phyloP scores from a whole-genome alignment of 1,140 invertebrate species.

The Tetramorium alpestre region DNA sequence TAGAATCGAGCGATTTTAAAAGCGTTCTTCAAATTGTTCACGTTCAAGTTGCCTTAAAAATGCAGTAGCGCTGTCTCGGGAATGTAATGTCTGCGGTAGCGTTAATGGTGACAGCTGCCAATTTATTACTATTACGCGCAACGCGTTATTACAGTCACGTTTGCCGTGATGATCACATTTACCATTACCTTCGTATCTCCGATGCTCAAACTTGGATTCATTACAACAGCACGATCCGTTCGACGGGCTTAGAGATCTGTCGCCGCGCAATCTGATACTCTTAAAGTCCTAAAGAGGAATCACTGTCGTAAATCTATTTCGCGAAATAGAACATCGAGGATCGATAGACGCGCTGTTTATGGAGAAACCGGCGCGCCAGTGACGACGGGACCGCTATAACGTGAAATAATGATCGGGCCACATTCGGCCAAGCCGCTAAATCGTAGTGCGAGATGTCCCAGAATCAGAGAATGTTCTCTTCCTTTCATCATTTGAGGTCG shows the following conservation, averaged over 20 bases:
- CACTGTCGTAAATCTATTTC: slow-evolving; percentile 38
- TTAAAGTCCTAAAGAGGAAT: slow-evolving; percentile 33
- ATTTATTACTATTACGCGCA: slow-evolving; percentile 13
- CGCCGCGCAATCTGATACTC: background rate
- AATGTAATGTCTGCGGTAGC: background rate
- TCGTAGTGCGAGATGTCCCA: background rate
- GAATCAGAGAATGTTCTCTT: background rate
- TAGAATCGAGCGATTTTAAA: background rate
- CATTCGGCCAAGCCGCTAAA: slow-evolving; percentile 21
- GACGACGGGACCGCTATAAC: slow-evolving; percentile 16
- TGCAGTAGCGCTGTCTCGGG: background rate
- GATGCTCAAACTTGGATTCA: background rate
- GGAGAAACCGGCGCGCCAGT: slow-evolving; percentile 8
- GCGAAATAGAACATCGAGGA: slow-evolving; percentile 29
- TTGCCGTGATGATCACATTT: background rate
- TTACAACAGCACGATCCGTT: slow-evolving; percentile 4
- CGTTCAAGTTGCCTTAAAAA: background rate
- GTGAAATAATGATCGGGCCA: slow-evolving; percentile 16
- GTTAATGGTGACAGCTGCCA: background rate
- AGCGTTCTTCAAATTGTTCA: background rate
- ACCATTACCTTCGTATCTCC: background rate
- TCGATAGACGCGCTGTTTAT: slow-evolving; percentile 36
- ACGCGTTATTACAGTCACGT: slow-evolving; percentile 1
- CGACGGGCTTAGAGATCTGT: background rate
- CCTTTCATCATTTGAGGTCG: background rate